Evolutionary conservation across 1,140 invertebrate species (phyloP), one percentile per base, ranked within the genome.

Genomic region (Conus betulinus): DNA sequence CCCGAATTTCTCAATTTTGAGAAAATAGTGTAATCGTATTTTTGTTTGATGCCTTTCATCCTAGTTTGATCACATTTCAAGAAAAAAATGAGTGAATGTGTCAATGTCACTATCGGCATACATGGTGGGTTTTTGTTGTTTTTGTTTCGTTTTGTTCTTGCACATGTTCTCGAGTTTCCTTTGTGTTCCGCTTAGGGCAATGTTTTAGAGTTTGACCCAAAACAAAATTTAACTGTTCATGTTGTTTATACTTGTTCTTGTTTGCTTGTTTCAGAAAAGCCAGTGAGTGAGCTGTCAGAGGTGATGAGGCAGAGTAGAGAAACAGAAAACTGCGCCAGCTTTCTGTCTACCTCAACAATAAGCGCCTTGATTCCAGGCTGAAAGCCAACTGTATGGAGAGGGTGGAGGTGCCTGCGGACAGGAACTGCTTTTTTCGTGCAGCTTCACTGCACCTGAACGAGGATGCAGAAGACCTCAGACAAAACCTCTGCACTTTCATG

Each of bases 291-390:
- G 71, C 71, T 76, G 71, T 17, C 15, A 76, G 13, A 76, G 23
- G 71, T 76, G 71, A 76, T 76, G 71, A 76, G 71, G 71, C 13
- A 5, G 71, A 76, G 71, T 23, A 76, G 71, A 8, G 71, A 76
- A 5, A 76, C n/a, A 8, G 71, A 23, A 76, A 76, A n/a, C 71
- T 76, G 71, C 71, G 71, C 71, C 71, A 76, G 71, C 71, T 76
- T n/a, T 76, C 71, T 10, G 0, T 76, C 13, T 4, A 76, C 1
- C 3, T 76, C 6, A 76, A 76, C n/a, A 76, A 76, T 23, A n/a
- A 76, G 71, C 71, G 71, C 71, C n/a, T n/a, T 23, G 71, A 76
- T n/a, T 76, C 71, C 20, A 76, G 71, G 25, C 71, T 76, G 71
- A 23, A 76, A 8, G 71, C 71, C 71, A 76, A 76, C 71, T 8